Evolutionary conservation across 2,113 vertebrate species (phyloP), one percentile per base, ranked within the genome.

Genomic region (Odocoileus virginianus): DNA sequence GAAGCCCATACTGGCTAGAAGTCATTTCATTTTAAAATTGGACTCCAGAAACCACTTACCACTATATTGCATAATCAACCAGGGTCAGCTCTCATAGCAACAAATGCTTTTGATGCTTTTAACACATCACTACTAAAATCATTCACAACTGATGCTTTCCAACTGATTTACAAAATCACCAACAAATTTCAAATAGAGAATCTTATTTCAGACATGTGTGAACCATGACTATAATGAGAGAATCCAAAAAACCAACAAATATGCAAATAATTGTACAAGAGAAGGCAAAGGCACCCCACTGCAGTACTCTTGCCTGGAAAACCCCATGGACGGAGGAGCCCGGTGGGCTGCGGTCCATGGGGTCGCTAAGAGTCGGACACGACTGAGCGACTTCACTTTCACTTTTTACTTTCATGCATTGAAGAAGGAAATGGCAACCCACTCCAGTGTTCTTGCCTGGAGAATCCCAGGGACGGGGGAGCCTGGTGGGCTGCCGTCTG

Each of bases 111-210:
- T 88, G 54, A 54, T 30, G 30, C n/a, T 58, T 94, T 94, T 92
- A 92, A 78, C 12, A 76, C 12, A 7, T 82, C 50, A 36, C n/a
- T 78, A 86, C 52, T 91, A 91, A 91, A 89, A 93, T 40, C 1
- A 81, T 60, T 55, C 50, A 10, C 25, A 81, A 86, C 21, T 17
- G 86, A 11, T 43, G 45, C 27, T 92, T 87, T 87, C 71, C 86
- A 58, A 61, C 28, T 71, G 36, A 60, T 88, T 95, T 67, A 78
- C 58, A 84, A 95, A 94, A 89, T 79, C 36, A 47, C n/a, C 27
- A 92, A 55, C 64, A 94, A 94, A 94, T 95, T 82, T 92, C 84
- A 97, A 94, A 94, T 30, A 94, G 6, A 60, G 45, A 95, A 64
- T 52, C 19, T 87, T 84, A 89, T 23, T 58, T 28, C 5, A 79